Evolutionary conservation across 2,113 vertebrate genomes (phyloP), one percentile per base, ranked within the genome.

Genomic region (Hyperoodon ampullatus): DNA sequence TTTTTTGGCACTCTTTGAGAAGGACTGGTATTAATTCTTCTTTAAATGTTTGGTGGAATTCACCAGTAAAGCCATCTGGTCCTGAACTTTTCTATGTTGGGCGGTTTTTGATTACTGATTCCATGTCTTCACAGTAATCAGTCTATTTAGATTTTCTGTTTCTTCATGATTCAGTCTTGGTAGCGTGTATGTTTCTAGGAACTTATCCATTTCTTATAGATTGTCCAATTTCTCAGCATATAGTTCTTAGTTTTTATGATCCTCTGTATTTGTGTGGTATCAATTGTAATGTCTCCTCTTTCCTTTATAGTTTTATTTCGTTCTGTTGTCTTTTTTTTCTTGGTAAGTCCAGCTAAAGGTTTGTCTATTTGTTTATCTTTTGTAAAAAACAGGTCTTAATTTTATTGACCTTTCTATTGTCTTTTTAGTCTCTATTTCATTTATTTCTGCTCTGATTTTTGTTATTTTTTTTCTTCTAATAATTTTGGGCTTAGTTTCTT

Each of bases 1-100:
- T 50, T 28, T 63, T 92, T 92, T 65, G 60, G 60, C 82, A 83
- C 39, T 42, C 1, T 94, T 88, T 71, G 33, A 81, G 55, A 61
- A 66, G 18, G 65, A 66, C 72, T 74, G n/a, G 44, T 66, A 47
- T 83, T 65, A 50, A 42, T n/a, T 89, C 42, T 12, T 75, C 30
- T 83, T 50, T 61, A 61, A 61, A 39, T 88, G 39, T 71, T 71
- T 61, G 39, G 35, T 89, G 28, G 66, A 90, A 94, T 94, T 94
- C 33, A 10, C 60, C 44, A 72, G 13, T 39, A 21, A 81, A 84
- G 80, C 33, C 80, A 24, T 84, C 55, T 83, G 35, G n/a, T 58
- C 65, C 30, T 35, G 6, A 66, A 6, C 53, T 71, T 83, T 35
- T 26, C 47, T 53, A 6, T 74, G 42, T 23, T 53, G 68, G 68